These are phyloP conservation scores for Orthochromis malagaraziensis DNA, from an alignment of 2,113 vertebrate genomes.

Conservation along the genomic window DNA sequence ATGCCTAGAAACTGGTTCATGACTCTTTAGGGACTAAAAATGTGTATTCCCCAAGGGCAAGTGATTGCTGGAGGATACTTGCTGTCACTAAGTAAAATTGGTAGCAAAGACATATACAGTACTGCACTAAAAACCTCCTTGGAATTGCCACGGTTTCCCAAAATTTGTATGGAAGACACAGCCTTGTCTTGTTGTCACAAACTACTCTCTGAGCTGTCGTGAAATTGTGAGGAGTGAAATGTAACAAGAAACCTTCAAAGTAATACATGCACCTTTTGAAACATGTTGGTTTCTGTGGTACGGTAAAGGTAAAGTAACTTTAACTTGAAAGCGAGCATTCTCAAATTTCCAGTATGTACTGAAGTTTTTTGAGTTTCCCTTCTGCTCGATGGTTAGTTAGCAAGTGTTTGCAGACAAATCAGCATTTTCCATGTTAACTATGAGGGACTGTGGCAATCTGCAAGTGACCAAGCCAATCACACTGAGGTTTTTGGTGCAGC, in stretches of 20 bases:
- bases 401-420: neutral
- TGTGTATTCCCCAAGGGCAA: neutral
- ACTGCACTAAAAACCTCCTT: neutral
- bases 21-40: neutral
- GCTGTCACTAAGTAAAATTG: neutral
- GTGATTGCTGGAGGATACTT: neutral
- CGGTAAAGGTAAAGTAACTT: neutral
- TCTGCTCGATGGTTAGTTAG: neutral
- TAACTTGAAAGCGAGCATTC: neutral
- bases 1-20: neutral
- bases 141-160: neutral
- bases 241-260: neutral
- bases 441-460: neutral
- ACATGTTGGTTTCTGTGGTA: neutral
- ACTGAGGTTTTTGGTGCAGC: neutral
- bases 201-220: neutral
- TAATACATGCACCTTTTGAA: neutral
- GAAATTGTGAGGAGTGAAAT: neutral
- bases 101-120: fast-evolving
- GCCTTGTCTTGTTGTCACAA: neutral
- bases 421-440: neutral
- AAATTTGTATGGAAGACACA: neutral
- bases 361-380: neutral
- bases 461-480: neutral
- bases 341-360: fast-evolving